Conservation (phyloP, 2,797 vertebrate genomes). For the Choloepus didactylus region DNA sequence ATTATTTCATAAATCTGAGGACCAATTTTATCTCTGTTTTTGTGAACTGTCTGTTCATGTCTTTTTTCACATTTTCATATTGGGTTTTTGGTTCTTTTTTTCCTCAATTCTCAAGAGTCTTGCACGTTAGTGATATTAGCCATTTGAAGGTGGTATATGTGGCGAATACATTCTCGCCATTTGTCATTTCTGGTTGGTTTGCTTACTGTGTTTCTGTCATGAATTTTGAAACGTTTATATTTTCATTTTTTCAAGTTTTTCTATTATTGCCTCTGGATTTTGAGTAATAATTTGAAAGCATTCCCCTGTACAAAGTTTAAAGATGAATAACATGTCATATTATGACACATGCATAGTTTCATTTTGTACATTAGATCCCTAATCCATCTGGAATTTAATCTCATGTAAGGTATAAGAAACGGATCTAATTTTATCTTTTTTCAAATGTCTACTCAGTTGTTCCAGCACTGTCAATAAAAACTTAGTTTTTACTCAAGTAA, state of each 20-base stretch:
- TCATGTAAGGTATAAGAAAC: not conserved
- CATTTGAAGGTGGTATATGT: not conserved
- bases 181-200: not conserved
- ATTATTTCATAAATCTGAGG: not conserved
- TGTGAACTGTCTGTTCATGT: not conserved
- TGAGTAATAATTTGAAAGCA: not conserved
- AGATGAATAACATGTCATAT: not conserved
- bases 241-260: not conserved
- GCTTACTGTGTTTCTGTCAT: not conserved
- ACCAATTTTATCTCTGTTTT: not conserved
- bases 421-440: not conserved
- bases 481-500: not conserved
- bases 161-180: not conserved
- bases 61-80: not conserved
- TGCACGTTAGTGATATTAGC: not conserved
- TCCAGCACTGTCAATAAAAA: not conserved
- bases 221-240: not conserved
- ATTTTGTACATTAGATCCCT: not conserved
- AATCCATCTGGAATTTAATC: not conserved
- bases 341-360: not conserved
- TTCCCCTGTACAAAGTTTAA: not conserved
- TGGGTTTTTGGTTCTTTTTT: not conserved
- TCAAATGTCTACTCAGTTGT: not conserved
- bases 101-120: not conserved
- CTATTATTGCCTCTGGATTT: slow-evolving; percentile 2